A percentile compares a stretch with the other conserved stretches of the same genome.
phyloP scores from a whole-genome alignment of 2,113 vertebrate genomes.

The Paramisgurnus dabryanus region DNA sequence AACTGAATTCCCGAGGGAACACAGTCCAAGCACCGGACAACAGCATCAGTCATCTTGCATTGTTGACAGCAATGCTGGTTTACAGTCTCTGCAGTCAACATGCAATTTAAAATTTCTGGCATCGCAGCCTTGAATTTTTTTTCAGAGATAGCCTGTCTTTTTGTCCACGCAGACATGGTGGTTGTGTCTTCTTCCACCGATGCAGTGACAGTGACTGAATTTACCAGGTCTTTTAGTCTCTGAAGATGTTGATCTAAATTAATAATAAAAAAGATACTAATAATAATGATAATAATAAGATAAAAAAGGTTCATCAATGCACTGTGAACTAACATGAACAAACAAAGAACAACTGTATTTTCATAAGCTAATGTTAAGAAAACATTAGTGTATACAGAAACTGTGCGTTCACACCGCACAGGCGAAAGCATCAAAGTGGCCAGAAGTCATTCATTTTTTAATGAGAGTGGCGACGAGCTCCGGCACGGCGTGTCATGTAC shows the following conservation, averaged over 20 bases:
- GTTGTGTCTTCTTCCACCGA: neutral
- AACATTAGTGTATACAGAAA: too few species aligned
- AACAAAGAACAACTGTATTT: too few species aligned
- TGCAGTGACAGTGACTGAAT: neutral
- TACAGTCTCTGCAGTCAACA: neutral
- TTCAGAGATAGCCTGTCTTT: neutral
- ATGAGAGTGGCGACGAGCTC: too few species aligned
- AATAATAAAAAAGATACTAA: neutral
- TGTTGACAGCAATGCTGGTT: neutral
- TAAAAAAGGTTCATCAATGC: too few species aligned
- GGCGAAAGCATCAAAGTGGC: too few species aligned
- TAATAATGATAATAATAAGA: neutral
- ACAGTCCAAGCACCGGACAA: conserved; percentile 2
- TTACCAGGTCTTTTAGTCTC: neutral
- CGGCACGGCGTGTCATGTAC: too few species aligned
- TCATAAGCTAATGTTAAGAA: too few species aligned
- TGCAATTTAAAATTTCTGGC: neutral
- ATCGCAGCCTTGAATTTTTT: neutral
- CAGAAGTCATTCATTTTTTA: too few species aligned
- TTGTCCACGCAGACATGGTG: neutral
- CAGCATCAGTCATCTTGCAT: neutral
- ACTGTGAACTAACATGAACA: too few species aligned
- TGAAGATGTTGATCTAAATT: neutral
- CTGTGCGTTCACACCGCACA: too few species aligned
- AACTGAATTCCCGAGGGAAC: neutral